Conservation (phyloP, 2,797 vertebrate species). For the Microcaecilia unicolor region DNA sequence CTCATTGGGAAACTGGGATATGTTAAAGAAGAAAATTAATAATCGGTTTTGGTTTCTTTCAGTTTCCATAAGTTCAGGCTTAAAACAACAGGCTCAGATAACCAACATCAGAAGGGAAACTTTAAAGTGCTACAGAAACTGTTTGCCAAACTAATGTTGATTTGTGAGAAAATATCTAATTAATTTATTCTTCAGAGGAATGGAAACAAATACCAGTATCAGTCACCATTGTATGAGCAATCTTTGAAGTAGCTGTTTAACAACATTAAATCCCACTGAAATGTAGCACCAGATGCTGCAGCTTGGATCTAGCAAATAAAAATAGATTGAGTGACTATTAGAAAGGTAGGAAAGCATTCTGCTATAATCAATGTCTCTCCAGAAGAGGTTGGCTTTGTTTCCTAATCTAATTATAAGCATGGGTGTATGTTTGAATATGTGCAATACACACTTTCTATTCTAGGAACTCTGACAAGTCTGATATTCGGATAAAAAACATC, state of each 20-base stretch:
- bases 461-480: too few relatives aligned
- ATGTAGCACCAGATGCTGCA: slow-evolving; percentile 5
- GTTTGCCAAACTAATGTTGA: slow-evolving; percentile 20
- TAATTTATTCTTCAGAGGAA: slow-evolving; percentile 16
- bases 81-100: not conserved
- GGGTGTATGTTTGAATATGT: too few relatives aligned
- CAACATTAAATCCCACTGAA: slow-evolving; percentile 18
- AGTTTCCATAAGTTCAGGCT: not conserved
- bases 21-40: slow-evolving; percentile 2
- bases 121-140: slow-evolving; percentile 17
- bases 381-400: too few relatives aligned
- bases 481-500: too few relatives aligned
- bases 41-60: not conserved
- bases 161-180: slow-evolving; percentile 26
- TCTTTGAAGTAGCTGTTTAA: slow-evolving; percentile 18
- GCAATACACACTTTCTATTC: too few relatives aligned
- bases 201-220: slow-evolving; percentile 14
- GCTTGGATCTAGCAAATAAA: slow-evolving; percentile 18
- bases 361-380: too few relatives aligned
- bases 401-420: too few relatives aligned
- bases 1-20: too few relatives aligned
- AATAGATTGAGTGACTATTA: slow-evolving; percentile 11
- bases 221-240: not conserved
- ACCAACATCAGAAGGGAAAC: not conserved
- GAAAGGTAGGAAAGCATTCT: too few relatives aligned